Base-by-base conservation (phyloP, 2,113 vertebrate species). In the Astur gentilis region DNA sequence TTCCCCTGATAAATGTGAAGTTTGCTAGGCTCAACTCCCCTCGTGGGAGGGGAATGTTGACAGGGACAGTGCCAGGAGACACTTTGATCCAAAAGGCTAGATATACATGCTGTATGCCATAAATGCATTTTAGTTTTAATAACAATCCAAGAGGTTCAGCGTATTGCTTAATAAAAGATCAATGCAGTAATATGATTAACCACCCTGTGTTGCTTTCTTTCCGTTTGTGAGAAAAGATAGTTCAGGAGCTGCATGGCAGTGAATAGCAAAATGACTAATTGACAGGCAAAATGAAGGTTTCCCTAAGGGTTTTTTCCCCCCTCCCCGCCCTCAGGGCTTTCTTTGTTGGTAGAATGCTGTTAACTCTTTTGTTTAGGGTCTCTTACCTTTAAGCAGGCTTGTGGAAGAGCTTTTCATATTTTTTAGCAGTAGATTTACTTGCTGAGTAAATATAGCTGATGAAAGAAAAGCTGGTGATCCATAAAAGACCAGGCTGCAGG, bases 401-500 rank as follows among this genome's bases (percentile, higher is more conserved):
- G 87, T 80, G 94, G 85, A 90, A 97, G 87, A 96, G 75, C 85
- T 81, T 97, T 97, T 96, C 70, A 97, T 97, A 96, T 95, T 97
- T 98, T 93, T 96, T 89, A 94, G 58, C 31, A 83, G 64, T 95
- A 95, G 95, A 96, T 96, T 97, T 96, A 95, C 95, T 98, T 97
- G 95, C 94, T 94, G 83, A 87, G 93, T 97, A 97, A 97, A 98
- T 98, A 97, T 87, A 84, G 95, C 96, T 97, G 97, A 97, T 97
- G 95, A 98, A 98, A 98, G 96, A 96, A 91, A 97, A 97, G 85
- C 94, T 98, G 97, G 97, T 95, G 97, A 97, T 98, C 97, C 93
- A 97, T 98, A 95, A 98, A 98, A 98, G 96, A 96, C 94, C 95
- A 96, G 89, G 87, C 98, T 97, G 93, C 97, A 93, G 97, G 97